Evolutionary conservation across 2,888 invertebrate species (phyloP).

Genomic region (Tachina lurida): DNA sequence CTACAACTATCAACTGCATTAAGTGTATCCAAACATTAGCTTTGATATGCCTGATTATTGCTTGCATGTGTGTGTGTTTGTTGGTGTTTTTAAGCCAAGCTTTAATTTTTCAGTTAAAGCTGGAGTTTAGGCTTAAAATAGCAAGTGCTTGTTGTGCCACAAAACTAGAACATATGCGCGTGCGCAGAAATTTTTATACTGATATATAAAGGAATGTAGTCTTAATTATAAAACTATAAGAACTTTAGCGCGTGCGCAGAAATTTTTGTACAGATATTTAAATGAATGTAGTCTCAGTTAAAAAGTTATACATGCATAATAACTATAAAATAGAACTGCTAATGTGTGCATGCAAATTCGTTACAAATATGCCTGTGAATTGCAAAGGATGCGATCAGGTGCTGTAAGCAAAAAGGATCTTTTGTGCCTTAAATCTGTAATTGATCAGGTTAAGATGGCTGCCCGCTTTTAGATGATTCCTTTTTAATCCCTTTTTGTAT

Average conservation of each 20-base stretch:
- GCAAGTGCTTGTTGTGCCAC: slow-evolving; percentile 46
- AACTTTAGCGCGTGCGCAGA: slow-evolving; percentile 4
- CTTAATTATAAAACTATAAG: background rate
- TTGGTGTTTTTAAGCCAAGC: slow-evolving; percentile 22
- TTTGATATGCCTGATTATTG: slow-evolving; percentile 58
- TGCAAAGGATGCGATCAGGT: too few relatives aligned
- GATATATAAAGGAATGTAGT: slow-evolving; percentile 11
- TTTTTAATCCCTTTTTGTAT: too few relatives aligned
- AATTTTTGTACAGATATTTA: background rate
- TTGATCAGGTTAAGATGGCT: too few relatives aligned
- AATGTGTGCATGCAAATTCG: too few relatives aligned
- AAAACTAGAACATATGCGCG: slow-evolving; percentile 19
- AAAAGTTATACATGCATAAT: background rate
- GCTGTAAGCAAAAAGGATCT: too few relatives aligned
- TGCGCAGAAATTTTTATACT: background rate
- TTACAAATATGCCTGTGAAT: too few relatives aligned
- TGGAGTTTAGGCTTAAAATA: slow-evolving; percentile 35
- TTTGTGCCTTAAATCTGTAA: too few relatives aligned
- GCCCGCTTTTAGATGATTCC: too few relatives aligned
- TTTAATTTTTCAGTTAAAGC: slow-evolving; percentile 47
- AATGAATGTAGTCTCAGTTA: slow-evolving; percentile 16
- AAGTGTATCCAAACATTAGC: slow-evolving; percentile 69
- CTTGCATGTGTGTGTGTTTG: background rate
- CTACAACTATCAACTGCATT: slow-evolving; percentile 57
- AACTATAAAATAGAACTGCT: too few relatives aligned